Evolutionary conservation across 2,888 invertebrate species (phyloP).

Genomic region (Ametastegia equiseti): DNA sequence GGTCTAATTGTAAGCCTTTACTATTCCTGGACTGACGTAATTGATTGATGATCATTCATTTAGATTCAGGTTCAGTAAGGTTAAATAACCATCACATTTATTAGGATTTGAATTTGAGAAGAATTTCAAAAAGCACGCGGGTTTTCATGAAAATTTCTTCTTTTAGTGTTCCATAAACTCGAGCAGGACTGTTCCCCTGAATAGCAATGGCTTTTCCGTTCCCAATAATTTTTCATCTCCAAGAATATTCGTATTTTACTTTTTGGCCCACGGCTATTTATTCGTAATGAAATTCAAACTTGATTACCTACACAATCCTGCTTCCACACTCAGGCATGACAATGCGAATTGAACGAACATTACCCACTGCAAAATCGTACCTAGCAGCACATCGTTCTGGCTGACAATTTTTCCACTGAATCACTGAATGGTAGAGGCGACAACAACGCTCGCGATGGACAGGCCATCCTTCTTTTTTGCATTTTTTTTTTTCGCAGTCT

Average conservation of each 20-base stretch:
- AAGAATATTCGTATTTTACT: neutral
- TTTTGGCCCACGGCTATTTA: neutral
- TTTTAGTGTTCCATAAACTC: no score
- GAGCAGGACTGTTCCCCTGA: no score
- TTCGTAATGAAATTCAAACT: constrained; percentile 12
- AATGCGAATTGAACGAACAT: constrained; percentile 3
- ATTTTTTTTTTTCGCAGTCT: neutral
- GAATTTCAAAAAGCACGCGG: no score
- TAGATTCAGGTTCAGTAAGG: no score
- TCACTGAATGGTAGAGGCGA: neutral
- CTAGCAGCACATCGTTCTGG: neutral
- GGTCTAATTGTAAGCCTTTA: no score
- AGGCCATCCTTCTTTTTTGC: neutral
- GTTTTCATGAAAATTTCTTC: no score
- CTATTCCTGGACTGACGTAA: no score
- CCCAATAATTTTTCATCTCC: neutral
- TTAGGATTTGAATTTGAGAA: no score
- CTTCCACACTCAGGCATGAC: neutral
- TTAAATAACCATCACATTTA: no score
- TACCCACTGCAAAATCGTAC: neutral
- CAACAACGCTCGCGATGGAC: constrained; percentile 10
- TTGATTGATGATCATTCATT: no score
- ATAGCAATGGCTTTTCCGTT: neutral
- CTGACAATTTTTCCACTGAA: constrained; percentile 21
- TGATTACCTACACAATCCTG: neutral